phyloP scores from a whole-genome alignment of 2,113 vertebrate genomes.

The Psittacara wagleri region DNA sequence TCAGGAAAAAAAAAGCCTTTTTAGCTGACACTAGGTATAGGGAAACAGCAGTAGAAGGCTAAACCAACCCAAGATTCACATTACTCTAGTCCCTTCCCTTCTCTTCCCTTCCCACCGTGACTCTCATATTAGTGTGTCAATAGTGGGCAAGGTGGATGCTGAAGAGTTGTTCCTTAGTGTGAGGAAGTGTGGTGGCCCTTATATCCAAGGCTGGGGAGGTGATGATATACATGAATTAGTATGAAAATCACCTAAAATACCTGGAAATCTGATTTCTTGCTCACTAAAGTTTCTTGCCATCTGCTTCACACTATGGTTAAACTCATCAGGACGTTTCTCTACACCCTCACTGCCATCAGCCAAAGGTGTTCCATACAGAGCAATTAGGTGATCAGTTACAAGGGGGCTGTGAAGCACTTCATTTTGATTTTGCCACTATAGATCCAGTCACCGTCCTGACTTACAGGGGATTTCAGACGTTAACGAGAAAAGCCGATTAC shows the following conservation, averaged over 20 bases:
- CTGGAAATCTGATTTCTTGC: neutral
- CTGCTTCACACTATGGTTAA: neutral
- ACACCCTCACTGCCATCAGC: neutral
- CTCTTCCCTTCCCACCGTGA: neutral
- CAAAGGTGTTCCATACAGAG: neutral
- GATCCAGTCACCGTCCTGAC: neutral
- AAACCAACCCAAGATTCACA: neutral
- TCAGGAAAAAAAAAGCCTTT: neutral
- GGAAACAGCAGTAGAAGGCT: neutral
- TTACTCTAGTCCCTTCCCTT: neutral
- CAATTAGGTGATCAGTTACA: neutral
- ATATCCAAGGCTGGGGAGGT: neutral
- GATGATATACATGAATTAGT: neutral
- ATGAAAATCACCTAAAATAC: neutral
- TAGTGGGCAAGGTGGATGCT: neutral
- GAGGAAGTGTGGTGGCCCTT: neutral
- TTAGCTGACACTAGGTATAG: neutral
- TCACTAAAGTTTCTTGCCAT: neutral
- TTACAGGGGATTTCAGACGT: conserved; percentile 48
- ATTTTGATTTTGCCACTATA: neutral
- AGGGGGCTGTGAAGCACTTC: neutral
- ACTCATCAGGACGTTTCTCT: neutral
- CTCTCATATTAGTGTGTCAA: neutral
- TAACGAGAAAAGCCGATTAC: conserved; percentile 62
- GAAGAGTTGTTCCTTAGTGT: neutral